A percentile compares a stretch with the other conserved stretches of the same genome.
These are phyloP conservation scores for Amphiura filiformis DNA, from an alignment of 35 echinoderm and acorn worm genomes.

Conservation along the genomic window DNA sequence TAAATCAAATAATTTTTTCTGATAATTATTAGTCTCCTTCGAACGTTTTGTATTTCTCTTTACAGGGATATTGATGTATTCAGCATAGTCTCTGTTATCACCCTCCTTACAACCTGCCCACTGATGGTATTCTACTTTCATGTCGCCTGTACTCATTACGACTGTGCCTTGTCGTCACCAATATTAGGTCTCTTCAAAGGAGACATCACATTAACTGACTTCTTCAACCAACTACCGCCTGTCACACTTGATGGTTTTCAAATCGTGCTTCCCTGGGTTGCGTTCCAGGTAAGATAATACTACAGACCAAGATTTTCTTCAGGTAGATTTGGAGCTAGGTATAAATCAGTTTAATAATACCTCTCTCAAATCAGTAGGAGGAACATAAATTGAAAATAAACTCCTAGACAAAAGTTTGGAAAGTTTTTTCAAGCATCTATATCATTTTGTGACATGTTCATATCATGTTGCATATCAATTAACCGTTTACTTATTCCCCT, in stretches of 20 bases:
- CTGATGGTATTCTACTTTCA: conserved; percentile 59
- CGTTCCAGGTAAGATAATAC: conserved; percentile 48
- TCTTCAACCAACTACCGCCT: conserved; percentile 40
- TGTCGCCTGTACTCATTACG: conserved; percentile 60
- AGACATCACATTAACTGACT: conserved; percentile 19
- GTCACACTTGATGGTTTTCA: conserved; percentile 23
- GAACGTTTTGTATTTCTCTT: background rate
- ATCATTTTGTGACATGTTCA: too few relatives aligned
- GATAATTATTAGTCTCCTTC: too few relatives aligned
- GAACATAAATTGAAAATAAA: too few relatives aligned
- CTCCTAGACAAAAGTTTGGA: too few relatives aligned
- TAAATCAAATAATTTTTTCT: too few relatives aligned
- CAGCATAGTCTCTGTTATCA: conserved; percentile 25
- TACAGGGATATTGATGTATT: conserved; percentile 59
- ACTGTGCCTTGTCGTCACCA: conserved; percentile 55
- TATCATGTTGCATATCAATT: too few relatives aligned
- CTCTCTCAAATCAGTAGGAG: too few relatives aligned
- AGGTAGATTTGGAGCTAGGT: too few relatives aligned
- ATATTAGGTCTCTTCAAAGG: conserved; percentile 30
- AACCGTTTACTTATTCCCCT: too few relatives aligned
- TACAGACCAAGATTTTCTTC: too few relatives aligned
- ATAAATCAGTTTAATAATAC: too few relatives aligned
- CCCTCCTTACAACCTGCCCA: conserved; percentile 40
- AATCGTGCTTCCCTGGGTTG: conserved; percentile 37
- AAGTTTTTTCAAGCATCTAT: too few relatives aligned